A percentile compares a stretch with the other conserved stretches of the same genome.
Conservation (phyloP, 2,113 vertebrate species). For the Oreotragus oreotragus region DNA sequence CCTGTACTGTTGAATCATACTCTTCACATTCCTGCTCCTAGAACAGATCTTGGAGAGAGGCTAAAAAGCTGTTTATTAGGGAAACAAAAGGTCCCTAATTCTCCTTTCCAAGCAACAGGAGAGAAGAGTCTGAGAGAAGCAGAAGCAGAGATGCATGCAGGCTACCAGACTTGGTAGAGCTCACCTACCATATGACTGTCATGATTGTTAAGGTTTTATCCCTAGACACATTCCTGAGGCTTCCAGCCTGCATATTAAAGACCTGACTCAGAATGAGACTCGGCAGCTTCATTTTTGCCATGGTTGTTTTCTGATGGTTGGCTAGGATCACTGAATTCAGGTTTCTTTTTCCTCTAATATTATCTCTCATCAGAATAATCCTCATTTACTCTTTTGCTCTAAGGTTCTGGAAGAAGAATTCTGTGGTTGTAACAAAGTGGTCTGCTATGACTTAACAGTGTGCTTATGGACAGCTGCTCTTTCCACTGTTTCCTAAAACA, state of each 20-base stretch:
- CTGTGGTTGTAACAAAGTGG: neutral
- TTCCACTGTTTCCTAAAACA: neutral
- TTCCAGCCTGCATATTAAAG: neutral
- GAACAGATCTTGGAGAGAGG: conserved; percentile 50
- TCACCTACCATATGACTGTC: neutral
- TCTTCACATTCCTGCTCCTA: conserved; percentile 49
- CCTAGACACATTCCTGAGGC: neutral
- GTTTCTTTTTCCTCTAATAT: neutral
- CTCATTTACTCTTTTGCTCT: neutral
- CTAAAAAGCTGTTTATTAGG: conserved; percentile 45
- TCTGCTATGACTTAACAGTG: neutral
- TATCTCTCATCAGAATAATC: neutral
- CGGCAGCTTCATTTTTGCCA: neutral
- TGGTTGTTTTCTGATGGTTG: neutral
- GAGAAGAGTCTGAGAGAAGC: neutral
- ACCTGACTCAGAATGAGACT: neutral
- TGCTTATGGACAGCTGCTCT: neutral
- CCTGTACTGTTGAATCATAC: conserved; percentile 67
- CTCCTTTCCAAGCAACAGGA: conserved; percentile 28
- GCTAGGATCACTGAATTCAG: neutral
- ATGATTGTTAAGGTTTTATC: neutral
- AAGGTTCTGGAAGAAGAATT: neutral
- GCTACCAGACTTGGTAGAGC: neutral
- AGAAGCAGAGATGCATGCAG: conserved; percentile 1
- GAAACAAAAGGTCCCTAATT: conserved; percentile 59